Base-by-base conservation (phyloP, 1,140 invertebrate species). In the Hormaphis cornu region DNA sequence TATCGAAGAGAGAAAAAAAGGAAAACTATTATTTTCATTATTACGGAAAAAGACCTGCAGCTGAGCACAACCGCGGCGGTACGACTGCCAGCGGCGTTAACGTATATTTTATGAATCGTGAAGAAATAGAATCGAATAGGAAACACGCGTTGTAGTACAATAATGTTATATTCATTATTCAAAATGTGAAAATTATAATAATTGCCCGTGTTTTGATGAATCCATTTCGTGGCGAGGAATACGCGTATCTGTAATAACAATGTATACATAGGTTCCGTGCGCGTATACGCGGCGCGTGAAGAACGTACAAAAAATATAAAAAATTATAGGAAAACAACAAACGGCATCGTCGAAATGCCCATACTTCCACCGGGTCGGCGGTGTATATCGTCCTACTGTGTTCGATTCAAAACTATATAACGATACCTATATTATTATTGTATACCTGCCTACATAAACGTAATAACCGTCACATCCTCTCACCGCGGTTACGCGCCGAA, bases 401-500 rank as follows among this genome's bases (percentile, higher is more conserved):
- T 22, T 22, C 37, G 33, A 56, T 56, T 37, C 20, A 22, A 33
- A 56, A n/a, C n/a, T n/a, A n/a, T n/a, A n/a, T n/a, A n/a, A n/a
- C n/a, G n/a, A n/a, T n/a, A n/a, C n/a, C n/a, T n/a, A n/a, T n/a
- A n/a, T n/a, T n/a, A n/a, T n/a, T n/a, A n/a, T n/a, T n/a, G n/a
- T n/a, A n/a, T n/a, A n/a, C n/a, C n/a, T n/a, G n/a, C n/a, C n/a
- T n/a, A n/a, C n/a, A n/a, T n/a, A n/a, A n/a, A n/a, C n/a, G n/a
- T n/a, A 61, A 61, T 30, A 44, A 61, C 58, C 58, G 58, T 61
- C 58, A 61, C 58, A 61, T 61, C 58, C 58, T 61, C 40, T 44
- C n/a, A n/a, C n/a, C n/a, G n/a, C n/a, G n/a, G n/a, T n/a, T n/a
- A 8, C 1, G 40, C 37, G n/a, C 10, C 9, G 16, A 7, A 40